phyloP scores from a whole-genome alignment of 2,888 invertebrate species.

The Gortyna flavago region DNA sequence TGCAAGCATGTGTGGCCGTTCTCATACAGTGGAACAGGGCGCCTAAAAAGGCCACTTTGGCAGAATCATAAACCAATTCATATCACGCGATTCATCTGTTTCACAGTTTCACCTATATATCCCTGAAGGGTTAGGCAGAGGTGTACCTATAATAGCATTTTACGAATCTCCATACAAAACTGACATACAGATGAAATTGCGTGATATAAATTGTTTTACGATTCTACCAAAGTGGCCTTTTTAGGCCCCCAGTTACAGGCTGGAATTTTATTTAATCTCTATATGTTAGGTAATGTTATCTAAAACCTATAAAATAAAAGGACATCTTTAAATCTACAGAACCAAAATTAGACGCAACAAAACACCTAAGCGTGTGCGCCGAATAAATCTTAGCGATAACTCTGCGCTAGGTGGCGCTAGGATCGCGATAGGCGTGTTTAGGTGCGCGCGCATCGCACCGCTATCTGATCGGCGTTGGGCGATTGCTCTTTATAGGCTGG shows the following conservation, averaged over 20 bases:
- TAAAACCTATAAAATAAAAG: conserved; percentile 27
- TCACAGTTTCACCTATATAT: too few species aligned
- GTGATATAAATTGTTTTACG: too few species aligned
- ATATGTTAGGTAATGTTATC: neutral
- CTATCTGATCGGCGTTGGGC: conserved; percentile 69
- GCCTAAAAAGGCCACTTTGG: too few species aligned
- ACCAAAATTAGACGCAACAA: conserved; percentile 73
- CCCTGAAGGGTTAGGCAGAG: too few species aligned
- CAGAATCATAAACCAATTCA: too few species aligned
- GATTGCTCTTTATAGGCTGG: conserved; percentile 73
- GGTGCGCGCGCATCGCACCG: conserved; percentile 66
- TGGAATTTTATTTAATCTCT: neutral
- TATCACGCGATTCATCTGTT: too few species aligned
- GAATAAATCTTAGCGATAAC: conserved; percentile 82
- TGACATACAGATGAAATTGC: too few species aligned
- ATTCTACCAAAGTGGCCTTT: too few species aligned
- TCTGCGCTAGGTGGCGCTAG: conserved; percentile 77
- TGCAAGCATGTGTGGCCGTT: neutral
- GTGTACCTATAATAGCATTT: too few species aligned
- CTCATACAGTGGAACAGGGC: neutral
- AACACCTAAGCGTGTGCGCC: conserved; percentile 68
- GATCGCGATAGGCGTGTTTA: conserved; percentile 76
- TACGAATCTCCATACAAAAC: too few species aligned
- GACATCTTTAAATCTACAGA: conserved; percentile 51
- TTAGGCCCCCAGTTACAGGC: neutral